Evolutionary conservation across 2,888 invertebrate genomes (phyloP), one percentile per base, ranked within the genome.

Genomic region (Anaspis maculata): DNA sequence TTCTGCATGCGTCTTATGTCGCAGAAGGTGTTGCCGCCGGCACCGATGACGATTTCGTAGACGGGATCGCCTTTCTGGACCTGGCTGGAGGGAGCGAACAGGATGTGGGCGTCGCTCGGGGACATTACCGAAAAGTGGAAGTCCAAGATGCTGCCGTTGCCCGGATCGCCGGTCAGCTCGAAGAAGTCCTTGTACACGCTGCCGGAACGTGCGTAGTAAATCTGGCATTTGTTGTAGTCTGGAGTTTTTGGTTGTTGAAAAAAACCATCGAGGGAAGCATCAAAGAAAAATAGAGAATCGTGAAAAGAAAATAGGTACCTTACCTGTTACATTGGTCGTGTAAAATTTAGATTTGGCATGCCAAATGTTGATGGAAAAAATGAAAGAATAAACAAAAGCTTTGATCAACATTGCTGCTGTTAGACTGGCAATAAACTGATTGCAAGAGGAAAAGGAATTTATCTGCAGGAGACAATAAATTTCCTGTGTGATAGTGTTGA

Each of bases 21-120:
- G 2, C 77, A 76, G 51, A 81, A 83, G 30, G 72, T 72, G 57
- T 83, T 83, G n/a, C 67, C 70, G 3, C 82, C 83, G 5, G 80
- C 83, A 6, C 83, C 83, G 13, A 83, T 70, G 31, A 81, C 82
- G 26, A 83, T 75, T 65, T 83, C 82, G 59, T 83, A 83, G 0
- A 79, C 79, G 0, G 74, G 68, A 49, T 76, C 77, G 1, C 37
- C 47, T 2, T 52, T 40, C 1, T 61, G 52, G 0, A 77, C 72
- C 3, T 51, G 56, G 1, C 64, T 56, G 0, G 67, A 67, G 1
- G 76, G 65, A 0, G 81, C 74, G 5, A 83, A 57, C 13, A 82
- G 57, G 25, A 83, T 77, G 48, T 83, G 83, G 0, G 81, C 83
- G 56, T 83, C 79, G 56, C 76, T 79, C 1, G 68, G 57, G 0